Base-by-base conservation (phyloP, 64 coral and sea anemone genomes). In the Exaiptasia diaphana region DNA sequence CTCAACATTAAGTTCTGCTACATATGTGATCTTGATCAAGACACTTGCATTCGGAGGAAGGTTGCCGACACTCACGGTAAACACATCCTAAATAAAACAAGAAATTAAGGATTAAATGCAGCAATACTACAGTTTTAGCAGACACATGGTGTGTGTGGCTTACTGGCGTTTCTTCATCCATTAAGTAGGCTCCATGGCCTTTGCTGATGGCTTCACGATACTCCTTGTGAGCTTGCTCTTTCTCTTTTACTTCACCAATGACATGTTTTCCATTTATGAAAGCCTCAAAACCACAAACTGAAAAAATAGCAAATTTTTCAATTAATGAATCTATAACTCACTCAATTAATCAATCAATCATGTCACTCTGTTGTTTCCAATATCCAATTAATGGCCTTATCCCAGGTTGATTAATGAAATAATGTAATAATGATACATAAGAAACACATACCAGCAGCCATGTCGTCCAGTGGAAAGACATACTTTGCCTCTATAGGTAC, bases 261-360 rank as follows among this genome's bases (percentile, higher is more conserved):
- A 99, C 89, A 50, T 99, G 95, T 59, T 99, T 99, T 18, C 88
- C 95, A 28, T 99, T 99, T 49, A 99, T 99, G 45, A 99, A 99
- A 3, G 95, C 95, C 48, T 99, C 95, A 43, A 99, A 99, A 41
- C 95, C 95, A 46, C 89, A 92, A 27, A 99, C 95, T 99, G 18
- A 2, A 18, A 53, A 64, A 6, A 27, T 24, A 11, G 31, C 17
- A 39, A 18, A 24, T 50, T 20, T 35, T 7, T 54, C 57, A 61
- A 30, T 61, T 24, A 61, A 14, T 53, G 50, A 53, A 14, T 1
- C 23, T 53, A 53, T 22, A 53, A 53, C 50, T 53, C 23, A 22
- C 50, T 53, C n/a, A n/a, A n/a, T n/a, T n/a, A n/a, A n/a, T n/a
- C n/a, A n/a, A n/a, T n/a, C n/a, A n/a, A n/a, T n/a, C n/a, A n/a